phyloP scores from a whole-genome alignment of 2,888 invertebrate genomes.

The Caenorhabditis japonica region DNA sequence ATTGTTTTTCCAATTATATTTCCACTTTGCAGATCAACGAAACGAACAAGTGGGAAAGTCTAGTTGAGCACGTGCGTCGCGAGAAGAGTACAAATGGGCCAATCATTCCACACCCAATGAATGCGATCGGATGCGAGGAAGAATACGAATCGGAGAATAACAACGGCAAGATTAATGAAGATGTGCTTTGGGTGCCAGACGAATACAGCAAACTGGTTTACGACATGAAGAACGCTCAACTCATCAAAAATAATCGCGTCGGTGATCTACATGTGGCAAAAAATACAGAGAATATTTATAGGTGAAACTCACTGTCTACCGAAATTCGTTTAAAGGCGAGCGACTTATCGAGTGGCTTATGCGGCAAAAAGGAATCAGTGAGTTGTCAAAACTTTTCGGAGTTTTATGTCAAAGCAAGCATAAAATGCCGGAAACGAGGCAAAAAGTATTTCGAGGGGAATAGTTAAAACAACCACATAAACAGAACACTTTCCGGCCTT shows the following conservation, averaged over 20 bases:
- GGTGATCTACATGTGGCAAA: slow-evolving; percentile 66
- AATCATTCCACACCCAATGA: slow-evolving; percentile 48
- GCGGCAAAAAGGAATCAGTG: slow-evolving; percentile 77
- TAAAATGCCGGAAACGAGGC: slow-evolving; percentile 24
- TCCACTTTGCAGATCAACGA: slow-evolving; percentile 41
- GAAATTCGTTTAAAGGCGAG: slow-evolving; percentile 78
- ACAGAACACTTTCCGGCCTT: slow-evolving; percentile 30
- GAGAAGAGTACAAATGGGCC: slow-evolving; percentile 44
- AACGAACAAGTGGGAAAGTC: slow-evolving; percentile 58
- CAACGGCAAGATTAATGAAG: slow-evolving; percentile 45
- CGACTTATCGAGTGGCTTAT: slow-evolving; percentile 79
- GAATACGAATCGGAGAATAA: slow-evolving; percentile 45
- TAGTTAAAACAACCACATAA: slow-evolving; percentile 32
- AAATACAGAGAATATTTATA: slow-evolving; percentile 23
- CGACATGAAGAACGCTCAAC: slow-evolving; percentile 77
- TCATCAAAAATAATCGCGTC: slow-evolving; percentile 76
- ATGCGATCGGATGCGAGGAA: slow-evolving; percentile 50
- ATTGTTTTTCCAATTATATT: background rate
- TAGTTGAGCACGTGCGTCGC: slow-evolving; percentile 73
- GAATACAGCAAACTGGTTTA: slow-evolving; percentile 58
- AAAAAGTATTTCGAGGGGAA: too few relatives aligned
- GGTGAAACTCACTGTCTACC: slow-evolving; percentile 75
- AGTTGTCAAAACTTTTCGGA: slow-evolving; percentile 23
- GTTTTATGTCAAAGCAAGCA: slow-evolving; percentile 11
- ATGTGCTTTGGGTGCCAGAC: slow-evolving; percentile 59